Conservation (phyloP, 2,888 invertebrate species). For the Antheraea assamensis region DNA sequence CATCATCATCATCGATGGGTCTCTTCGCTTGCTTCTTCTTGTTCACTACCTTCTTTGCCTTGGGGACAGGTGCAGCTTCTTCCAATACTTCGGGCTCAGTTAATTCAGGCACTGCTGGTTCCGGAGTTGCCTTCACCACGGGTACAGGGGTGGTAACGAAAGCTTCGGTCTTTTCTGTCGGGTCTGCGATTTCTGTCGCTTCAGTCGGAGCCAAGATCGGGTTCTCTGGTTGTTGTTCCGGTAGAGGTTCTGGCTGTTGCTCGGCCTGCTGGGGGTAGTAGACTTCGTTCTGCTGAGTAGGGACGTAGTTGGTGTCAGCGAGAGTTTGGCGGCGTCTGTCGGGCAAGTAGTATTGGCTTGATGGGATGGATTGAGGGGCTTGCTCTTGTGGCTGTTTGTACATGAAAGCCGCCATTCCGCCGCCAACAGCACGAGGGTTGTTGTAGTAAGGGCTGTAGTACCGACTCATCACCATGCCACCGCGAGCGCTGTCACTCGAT, state of each 20-base stretch:
- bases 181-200: conserved; percentile 57
- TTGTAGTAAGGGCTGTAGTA: conserved; percentile 75
- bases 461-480: conserved; percentile 70
- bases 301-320: conserved; percentile 55
- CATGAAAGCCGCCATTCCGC: conserved; percentile 73
- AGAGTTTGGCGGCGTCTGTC: conserved; percentile 70
- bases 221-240: conserved; percentile 52
- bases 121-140: conserved; percentile 25
- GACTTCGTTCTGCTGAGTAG: conserved; percentile 72
- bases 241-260: conserved; percentile 45
- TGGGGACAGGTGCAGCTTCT: conserved; percentile 55
- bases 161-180: conserved; percentile 60
- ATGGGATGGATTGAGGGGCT: conserved; percentile 41
- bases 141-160: conserved; percentile 57
- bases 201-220: conserved; percentile 51
- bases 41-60: conserved; percentile 60
- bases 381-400: conserved; percentile 59
- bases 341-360: conserved; percentile 67
- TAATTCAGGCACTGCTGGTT: conserved; percentile 52
- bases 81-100: conserved; percentile 70
- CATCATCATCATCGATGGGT: conserved; percentile 67
- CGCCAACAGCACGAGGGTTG: conserved; percentile 53
- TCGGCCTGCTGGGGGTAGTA: conserved; percentile 62
- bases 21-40: conserved; percentile 68
- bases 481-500: conserved; percentile 61